phyloP scores from a whole-genome alignment of 2,797 vertebrate species.

The Helostoma temminkii region DNA sequence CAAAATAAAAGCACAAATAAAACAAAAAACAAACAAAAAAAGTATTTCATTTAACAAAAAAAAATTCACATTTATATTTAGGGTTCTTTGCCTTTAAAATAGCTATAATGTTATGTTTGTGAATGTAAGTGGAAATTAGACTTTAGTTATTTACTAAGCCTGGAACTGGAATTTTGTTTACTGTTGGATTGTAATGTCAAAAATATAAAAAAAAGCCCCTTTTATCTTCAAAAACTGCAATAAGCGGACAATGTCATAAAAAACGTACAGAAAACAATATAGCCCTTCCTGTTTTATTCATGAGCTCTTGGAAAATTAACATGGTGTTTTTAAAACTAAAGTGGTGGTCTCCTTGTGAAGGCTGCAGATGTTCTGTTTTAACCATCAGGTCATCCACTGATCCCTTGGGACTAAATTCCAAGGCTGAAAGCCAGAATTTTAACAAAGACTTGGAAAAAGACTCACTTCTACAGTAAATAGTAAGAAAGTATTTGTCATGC shows the following conservation, averaged over 20 bases:
- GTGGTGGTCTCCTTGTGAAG: conserved; percentile 56
- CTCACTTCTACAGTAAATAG: conserved; percentile 52
- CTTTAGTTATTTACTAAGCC: not conserved
- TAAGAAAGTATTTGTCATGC: conserved; percentile 27
- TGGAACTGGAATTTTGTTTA: not conserved
- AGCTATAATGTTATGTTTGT: not conserved
- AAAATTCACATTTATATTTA: too few species aligned
- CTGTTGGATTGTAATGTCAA: not conserved
- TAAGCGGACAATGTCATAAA: not conserved
- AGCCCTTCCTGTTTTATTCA: conserved; percentile 1
- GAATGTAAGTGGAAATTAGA: not conserved
- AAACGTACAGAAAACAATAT: conserved; percentile 9
- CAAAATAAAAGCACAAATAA: too few species aligned
- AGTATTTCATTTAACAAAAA: too few species aligned
- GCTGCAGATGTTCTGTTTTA: conserved; percentile 71
- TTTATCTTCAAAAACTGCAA: not conserved
- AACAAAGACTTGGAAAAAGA: conserved; percentile 69
- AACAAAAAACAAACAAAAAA: too few species aligned
- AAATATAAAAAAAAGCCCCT: not conserved
- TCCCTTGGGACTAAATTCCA: conserved; percentile 75
- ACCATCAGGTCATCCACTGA: conserved; percentile 59
- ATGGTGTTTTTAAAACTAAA: conserved; percentile 50
- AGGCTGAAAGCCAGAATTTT: conserved; percentile 56
- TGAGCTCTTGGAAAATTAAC: conserved; percentile 20
- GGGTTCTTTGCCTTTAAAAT: not conserved